Conservation (phyloP, 2,113 vertebrate genomes). For the Danionella cerebrum region DNA sequence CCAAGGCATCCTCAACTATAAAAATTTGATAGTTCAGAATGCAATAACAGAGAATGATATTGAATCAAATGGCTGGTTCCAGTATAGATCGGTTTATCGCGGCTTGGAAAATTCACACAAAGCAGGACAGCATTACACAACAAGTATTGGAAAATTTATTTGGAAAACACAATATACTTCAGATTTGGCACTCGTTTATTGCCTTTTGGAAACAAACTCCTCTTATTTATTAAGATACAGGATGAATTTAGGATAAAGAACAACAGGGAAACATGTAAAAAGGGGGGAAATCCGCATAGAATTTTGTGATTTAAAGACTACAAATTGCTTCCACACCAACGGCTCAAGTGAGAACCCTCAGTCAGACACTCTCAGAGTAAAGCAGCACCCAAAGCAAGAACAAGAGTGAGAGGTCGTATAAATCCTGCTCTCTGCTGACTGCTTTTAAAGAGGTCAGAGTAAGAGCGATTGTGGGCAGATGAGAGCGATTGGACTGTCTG, state of each 20-base stretch:
- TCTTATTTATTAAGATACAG: too few relatives aligned
- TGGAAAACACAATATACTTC: too few relatives aligned
- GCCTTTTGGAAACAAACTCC: too few relatives aligned
- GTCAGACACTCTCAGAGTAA: background rate
- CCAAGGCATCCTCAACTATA: too few relatives aligned
- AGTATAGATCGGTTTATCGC: too few relatives aligned
- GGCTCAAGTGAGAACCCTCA: conserved; percentile 55
- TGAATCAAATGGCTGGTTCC: too few relatives aligned
- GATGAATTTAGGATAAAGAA: background rate
- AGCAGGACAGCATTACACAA: too few relatives aligned
- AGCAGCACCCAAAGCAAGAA: background rate
- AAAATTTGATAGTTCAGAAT: too few relatives aligned
- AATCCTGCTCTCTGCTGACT: background rate
- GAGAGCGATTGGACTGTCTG: conserved; percentile 19
- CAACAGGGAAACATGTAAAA: background rate
- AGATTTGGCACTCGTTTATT: too few relatives aligned
- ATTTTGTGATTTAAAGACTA: conserved; percentile 13
- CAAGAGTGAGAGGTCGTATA: conserved; percentile 22
- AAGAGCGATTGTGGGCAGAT: background rate
- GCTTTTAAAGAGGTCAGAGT: background rate
- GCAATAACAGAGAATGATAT: too few relatives aligned
- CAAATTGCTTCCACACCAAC: conserved; percentile 48
- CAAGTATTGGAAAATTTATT: too few relatives aligned
- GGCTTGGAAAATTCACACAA: too few relatives aligned
- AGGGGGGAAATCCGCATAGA: background rate